Conservation (phyloP, 30 jellyfish, hydroid and myxozoan species). For the Phacellophora camtschatica region DNA sequence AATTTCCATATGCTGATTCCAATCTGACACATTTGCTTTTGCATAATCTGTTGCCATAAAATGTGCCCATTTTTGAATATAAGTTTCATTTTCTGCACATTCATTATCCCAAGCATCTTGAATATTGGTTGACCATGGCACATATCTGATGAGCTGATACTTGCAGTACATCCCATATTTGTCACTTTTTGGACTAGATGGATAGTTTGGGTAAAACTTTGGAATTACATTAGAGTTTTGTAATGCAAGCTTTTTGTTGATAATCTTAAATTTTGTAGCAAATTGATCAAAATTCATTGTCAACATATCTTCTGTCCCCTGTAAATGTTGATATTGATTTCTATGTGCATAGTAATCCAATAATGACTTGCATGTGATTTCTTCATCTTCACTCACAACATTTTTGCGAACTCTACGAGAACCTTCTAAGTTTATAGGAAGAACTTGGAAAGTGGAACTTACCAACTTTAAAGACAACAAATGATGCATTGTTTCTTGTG, state of each 20-base stretch:
- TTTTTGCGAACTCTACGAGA: neutral
- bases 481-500: slow-evolving; percentile 42
- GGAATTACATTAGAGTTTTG: neutral
- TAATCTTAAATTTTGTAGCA: neutral
- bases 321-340: neutral
- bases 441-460: neutral
- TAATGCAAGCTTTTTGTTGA: neutral
- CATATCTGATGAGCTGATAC: neutral
- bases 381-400: neutral
- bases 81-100: neutral
- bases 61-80: neutral
- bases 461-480: slow-evolving; percentile 5
- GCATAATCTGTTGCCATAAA: slow-evolving; percentile 31
- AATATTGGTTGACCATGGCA: neutral
- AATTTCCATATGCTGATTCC: slow-evolving; percentile 12
- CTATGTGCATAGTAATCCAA: neutral
- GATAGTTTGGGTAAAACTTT: neutral
- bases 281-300: slow-evolving; percentile 12
- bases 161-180: neutral
- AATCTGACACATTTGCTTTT: neutral
- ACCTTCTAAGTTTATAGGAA: neutral
- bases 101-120: neutral
- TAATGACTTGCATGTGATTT: neutral
- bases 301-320: neutral
- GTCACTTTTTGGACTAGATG: neutral